Evolutionary conservation across 2,888 invertebrate species (phyloP).

Genomic region (Oscheius sp.): DNA sequence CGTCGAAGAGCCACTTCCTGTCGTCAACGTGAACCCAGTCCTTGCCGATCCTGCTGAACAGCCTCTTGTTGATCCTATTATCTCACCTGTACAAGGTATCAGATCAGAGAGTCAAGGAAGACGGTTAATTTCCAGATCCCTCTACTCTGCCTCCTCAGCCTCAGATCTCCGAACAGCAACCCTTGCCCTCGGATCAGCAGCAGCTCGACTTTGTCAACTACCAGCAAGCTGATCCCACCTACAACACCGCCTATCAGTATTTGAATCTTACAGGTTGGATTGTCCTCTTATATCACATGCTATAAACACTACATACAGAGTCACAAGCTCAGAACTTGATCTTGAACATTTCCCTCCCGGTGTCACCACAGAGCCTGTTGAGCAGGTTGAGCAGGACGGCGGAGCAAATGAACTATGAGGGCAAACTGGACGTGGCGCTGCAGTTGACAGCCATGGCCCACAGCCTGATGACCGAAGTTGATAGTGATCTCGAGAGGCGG

Average conservation of each 20-base stretch:
- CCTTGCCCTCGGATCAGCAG: background rate
- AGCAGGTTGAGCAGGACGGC: background rate
- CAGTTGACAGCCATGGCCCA: conserved; percentile 28
- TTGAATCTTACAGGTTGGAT: conserved; percentile 17
- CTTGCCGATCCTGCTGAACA: no score
- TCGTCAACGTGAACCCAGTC: no score
- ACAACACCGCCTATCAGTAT: conserved; percentile 16
- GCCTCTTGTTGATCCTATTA: no score
- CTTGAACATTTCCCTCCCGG: conserved; percentile 26
- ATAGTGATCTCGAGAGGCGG: background rate
- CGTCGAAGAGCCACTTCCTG: no score
- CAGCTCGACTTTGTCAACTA: conserved; percentile 20
- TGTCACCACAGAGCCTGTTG: background rate
- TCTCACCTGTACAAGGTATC: no score
- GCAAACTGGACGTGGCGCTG: conserved; percentile 29
- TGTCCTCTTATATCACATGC: background rate
- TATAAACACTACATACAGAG: background rate
- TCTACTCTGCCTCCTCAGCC: background rate
- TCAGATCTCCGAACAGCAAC: background rate
- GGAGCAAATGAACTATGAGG: background rate
- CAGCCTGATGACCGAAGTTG: conserved; percentile 18
- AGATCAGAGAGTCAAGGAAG: no score
- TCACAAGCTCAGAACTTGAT: conserved; percentile 7
- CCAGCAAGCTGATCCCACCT: background rate
- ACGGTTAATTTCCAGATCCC: no score